Evolutionary conservation across 2,888 invertebrate genomes (phyloP).

Genomic region (Elegia similella): DNA sequence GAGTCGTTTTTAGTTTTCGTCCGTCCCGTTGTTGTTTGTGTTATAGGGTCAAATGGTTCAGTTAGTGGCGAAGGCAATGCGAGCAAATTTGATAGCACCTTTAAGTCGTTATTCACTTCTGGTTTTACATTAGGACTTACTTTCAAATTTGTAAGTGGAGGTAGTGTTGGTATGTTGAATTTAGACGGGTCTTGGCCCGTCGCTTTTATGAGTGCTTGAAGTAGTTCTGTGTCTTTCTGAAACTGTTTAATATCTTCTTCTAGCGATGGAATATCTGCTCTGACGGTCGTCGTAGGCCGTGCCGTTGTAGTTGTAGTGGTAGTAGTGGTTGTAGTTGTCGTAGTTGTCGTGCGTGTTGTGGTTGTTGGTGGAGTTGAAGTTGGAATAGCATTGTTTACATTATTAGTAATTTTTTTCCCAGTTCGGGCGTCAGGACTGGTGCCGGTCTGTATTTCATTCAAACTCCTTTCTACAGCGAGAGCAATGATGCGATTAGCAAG

Average conservation of each 20-base stretch:
- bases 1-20: conserved; percentile 40
- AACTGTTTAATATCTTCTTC: conserved; percentile 75
- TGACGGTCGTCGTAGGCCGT: conserved; percentile 50
- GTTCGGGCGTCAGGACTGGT: conserved; percentile 45
- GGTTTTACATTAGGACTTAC: conserved; percentile 55
- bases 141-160: conserved; percentile 48
- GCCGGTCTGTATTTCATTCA: conserved; percentile 66
- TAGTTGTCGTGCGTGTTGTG: conserved; percentile 37
- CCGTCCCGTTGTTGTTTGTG: conserved; percentile 29
- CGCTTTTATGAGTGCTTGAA: conserved; percentile 71
- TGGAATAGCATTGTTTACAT: conserved; percentile 46
- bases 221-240: conserved; percentile 72
- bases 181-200: conserved; percentile 73
- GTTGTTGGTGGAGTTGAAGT: conserved; percentile 42
- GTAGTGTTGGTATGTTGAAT: conserved; percentile 68
- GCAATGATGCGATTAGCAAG: conserved; percentile 80
- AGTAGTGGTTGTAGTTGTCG: conserved; percentile 43
- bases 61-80: conserved; percentile 63
- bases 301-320: conserved; percentile 53
- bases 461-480: conserved; percentile 75
- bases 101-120: conserved; percentile 50
- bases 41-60: conserved; percentile 59
- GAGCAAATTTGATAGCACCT: conserved; percentile 59
- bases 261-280: conserved; percentile 53
- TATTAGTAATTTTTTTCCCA: conserved; percentile 52